Base-by-base conservation (phyloP, 1,140 invertebrate genomes). In the Aphaenogaster rudis region DNA sequence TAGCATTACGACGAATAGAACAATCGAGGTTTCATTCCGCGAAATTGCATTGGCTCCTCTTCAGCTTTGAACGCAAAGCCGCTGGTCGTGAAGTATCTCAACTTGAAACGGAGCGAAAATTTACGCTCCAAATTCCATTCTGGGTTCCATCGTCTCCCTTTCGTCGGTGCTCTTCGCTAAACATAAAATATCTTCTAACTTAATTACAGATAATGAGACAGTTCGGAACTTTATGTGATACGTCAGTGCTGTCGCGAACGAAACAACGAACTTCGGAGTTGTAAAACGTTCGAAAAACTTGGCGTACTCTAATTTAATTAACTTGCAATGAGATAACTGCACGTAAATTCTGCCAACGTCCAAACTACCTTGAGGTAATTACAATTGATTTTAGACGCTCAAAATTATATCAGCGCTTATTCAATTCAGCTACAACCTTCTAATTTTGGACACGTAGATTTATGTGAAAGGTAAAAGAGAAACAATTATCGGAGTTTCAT, bases 171-270 rank as follows among this genome's bases (percentile, higher is more conserved):
- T 82, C 36, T 36, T 36, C 28, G 28, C 17, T 21, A 17, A 45
- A 28, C 13, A 3, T 48, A 39, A 84, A 63, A 59, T 39, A 74
- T 45, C 2, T 39, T 45, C 15, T 64, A 76, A 84, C 69, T 76
- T 42, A n/a, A 57, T 76, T 84, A 61, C n/a, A 50, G 5, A 11
- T 82, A 84, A 84, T 48, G 42, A 82, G 42, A n/a, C 13, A 84
- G 17, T 74, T 48, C 3, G 13, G 17, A 13, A 28, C 28, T 84
- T 84, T 76, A 69, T 42, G 50, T 36, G 36, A 11, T 48, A 72
- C 59, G 71, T 39, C 50, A 17, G 17, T 39, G 33, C 13, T 52
- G 36, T 69, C 13, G 17, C n/a, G 36, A 69, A 71, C 50, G 39
- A 39, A 59, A 33, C 7, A 82, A 81, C 61, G 59, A 66, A 33